phyloP scores from a whole-genome alignment of 92 coral and sea anemone genomes.

The Porites rus region DNA sequence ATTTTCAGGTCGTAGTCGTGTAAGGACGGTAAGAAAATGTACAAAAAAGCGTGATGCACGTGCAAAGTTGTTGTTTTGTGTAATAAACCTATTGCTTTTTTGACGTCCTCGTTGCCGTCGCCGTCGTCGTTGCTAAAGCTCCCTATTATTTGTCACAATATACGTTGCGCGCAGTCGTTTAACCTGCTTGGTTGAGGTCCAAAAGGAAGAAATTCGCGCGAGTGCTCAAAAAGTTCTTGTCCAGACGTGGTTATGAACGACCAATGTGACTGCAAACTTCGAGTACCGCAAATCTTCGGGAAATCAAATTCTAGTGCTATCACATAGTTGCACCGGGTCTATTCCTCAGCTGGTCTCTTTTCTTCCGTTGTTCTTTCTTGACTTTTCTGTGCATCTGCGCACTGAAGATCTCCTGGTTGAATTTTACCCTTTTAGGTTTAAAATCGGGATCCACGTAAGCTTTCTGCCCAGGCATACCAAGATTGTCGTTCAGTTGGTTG shows the following conservation, averaged over 20 bases:
- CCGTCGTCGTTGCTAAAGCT: too few relatives aligned
- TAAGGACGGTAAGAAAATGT: too few relatives aligned
- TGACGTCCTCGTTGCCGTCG: too few relatives aligned
- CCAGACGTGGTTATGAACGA: background rate
- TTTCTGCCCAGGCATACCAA: slow-evolving; percentile 14
- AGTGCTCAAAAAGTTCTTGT: too few relatives aligned
- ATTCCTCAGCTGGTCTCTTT: background rate
- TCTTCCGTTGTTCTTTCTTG: background rate
- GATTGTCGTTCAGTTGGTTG: slow-evolving; percentile 4
- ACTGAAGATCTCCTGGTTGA: slow-evolving; percentile 40
- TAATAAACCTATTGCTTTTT: too few relatives aligned
- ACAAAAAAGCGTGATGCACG: too few relatives aligned
- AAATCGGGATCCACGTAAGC: background rate
- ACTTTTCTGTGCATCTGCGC: slow-evolving; percentile 14
- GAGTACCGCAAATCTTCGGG: background rate
- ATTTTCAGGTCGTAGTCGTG: too few relatives aligned
- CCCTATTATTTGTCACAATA: too few relatives aligned
- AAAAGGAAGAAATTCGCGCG: too few relatives aligned
- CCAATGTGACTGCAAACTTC: background rate
- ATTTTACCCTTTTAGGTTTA: slow-evolving; percentile 19
- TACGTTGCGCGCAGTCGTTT: too few relatives aligned
- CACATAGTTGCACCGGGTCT: slow-evolving; percentile 28
- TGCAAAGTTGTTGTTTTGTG: too few relatives aligned
- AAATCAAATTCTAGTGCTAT: background rate
- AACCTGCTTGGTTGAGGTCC: too few relatives aligned